These are phyloP conservation scores for Coregonus ussuriensis DNA, from an alignment of 2,797 vertebrate species.

Conservation along the genomic window DNA sequence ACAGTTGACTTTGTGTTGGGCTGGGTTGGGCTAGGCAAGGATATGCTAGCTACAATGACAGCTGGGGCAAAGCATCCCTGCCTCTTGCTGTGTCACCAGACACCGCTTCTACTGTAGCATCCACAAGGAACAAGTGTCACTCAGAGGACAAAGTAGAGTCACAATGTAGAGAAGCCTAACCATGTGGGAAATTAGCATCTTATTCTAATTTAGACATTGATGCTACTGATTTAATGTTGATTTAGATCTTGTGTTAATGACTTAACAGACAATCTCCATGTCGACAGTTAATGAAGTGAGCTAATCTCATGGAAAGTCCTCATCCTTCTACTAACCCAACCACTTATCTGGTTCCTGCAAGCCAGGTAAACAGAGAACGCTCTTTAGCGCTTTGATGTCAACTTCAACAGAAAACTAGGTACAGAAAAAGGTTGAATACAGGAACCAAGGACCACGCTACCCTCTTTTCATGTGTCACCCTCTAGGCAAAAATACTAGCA, in stretches of 20 bases:
- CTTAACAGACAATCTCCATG: neutral
- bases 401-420: conserved; percentile 12
- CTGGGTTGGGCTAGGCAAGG: neutral
- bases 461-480: neutral
- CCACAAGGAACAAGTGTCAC: conserved; percentile 22
- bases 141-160: conserved; percentile 6
- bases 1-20: conserved; percentile 13
- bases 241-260: neutral
- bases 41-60: neutral
- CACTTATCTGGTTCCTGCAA: conserved; percentile 43
- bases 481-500: neutral
- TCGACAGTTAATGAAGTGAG: neutral
- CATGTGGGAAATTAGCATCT: conserved; percentile 1
- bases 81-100: conserved; percentile 41
- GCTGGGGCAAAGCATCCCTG: conserved; percentile 16
- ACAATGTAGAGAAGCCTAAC: neutral
- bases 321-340: conserved; percentile 41
- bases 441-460: neutral
- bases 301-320: neutral
- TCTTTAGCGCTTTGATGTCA: neutral
- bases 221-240: neutral
- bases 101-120: conserved; percentile 19
- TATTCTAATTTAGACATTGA: neutral
- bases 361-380: conserved; percentile 33
- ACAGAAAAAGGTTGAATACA: neutral